Conservation (phyloP, 2,888 invertebrate genomes). For the Campoplex nolae region DNA sequence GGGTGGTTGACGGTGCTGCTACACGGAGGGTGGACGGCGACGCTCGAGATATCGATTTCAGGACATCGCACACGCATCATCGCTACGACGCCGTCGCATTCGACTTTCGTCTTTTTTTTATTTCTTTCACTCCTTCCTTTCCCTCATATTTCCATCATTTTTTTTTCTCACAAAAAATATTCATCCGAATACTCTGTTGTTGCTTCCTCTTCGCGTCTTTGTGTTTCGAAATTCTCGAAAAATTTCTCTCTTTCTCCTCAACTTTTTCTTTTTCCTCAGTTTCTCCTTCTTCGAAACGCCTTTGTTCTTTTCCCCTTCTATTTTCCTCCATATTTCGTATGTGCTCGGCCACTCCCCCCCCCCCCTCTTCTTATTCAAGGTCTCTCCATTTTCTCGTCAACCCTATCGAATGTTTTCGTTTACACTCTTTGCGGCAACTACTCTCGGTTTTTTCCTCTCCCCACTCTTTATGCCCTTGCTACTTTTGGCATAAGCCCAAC, state of each 20-base stretch:
- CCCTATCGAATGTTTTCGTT: constrained; percentile 47
- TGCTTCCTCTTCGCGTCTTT: background rate
- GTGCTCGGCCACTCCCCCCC: background rate
- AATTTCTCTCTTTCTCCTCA: background rate
- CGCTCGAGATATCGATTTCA: constrained; percentile 72
- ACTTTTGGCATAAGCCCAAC: constrained; percentile 23
- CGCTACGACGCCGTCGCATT: constrained; percentile 67
- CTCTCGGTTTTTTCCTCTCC: constrained; percentile 15
- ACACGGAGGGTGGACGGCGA: constrained; percentile 59
- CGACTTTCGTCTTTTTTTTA: constrained; percentile 47
- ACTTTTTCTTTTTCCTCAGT: background rate
- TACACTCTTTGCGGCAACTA: constrained; percentile 25
- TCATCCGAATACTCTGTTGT: background rate
- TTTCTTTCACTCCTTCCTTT: constrained; percentile 16
- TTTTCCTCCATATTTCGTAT: background rate
- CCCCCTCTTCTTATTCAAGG: constrained; percentile 3
- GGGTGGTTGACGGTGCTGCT: constrained; percentile 51
- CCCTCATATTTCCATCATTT: background rate
- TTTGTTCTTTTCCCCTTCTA: background rate
- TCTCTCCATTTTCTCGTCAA: constrained; percentile 26
- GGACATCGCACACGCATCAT: constrained; percentile 69
- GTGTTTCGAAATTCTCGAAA: background rate
- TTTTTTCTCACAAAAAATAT: background rate
- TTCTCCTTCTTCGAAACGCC: constrained; percentile 18
- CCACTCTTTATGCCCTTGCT: background rate